Base-by-base conservation (phyloP, 1,140 invertebrate genomes). In the Pseudoatta argentina region DNA sequence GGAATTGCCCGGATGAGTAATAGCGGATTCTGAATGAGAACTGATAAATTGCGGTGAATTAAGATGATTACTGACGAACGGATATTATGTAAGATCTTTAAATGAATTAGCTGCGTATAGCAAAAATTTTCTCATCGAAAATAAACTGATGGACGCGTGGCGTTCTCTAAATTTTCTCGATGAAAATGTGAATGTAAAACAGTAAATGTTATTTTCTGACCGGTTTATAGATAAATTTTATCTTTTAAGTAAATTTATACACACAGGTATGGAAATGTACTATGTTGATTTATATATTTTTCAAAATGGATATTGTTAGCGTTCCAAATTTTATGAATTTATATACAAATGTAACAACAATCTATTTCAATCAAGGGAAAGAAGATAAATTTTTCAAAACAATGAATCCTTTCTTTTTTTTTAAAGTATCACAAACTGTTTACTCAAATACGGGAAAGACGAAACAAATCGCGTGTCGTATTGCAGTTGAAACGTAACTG, bases 401-500 rank as follows among this genome's bases (percentile, higher is more conserved):
- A 61, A 76, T 21, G 27, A 4, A 16, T 18, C 2, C 5, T 53
- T 21, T 59, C 3, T 14, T 57, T n/a, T 71, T 57, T 27, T 57
- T 7, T 30, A 57, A 57, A 39, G 16, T 59, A n/a, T 44, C 21
- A 39, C 7, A 7, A 14, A 57, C 6, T 24, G 16, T 2, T n/a
- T 44, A 1, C 18, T 39, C 12, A 24, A 63, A 34, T 8, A 48
- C 5, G 30, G 3, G n/a, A 64, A 44, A 14, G 12, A 78, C 21
- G 16, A 57, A 44, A 59, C 14, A 4, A 53, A 39, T 10, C 8
- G 44, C 30, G 48, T 48, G 2, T 73, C 30, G 48, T 48, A 5
- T 73, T 30, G 16, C 14, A 59, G 16, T 27, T n/a, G 10, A n/a
- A 51, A 75, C 53, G 14, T 83, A 24, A 24, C 66, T 89, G 48